Conservation (phyloP, 2,888 invertebrate species). For the Gymnosoma rotundatum region DNA sequence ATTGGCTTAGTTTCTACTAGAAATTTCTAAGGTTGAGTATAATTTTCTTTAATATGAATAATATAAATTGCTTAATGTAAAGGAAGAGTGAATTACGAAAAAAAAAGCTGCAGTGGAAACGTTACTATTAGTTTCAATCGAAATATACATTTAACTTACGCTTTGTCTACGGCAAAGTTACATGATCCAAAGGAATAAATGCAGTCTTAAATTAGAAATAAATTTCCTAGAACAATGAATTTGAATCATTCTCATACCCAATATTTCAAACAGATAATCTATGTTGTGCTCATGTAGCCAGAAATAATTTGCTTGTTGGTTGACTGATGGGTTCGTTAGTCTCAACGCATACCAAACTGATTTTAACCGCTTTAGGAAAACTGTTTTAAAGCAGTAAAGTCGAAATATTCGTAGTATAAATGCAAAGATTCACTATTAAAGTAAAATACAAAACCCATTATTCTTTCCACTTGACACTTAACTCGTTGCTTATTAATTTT, state of each 20-base stretch:
- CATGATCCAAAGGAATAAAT: too few relatives aligned
- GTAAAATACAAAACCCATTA: neutral
- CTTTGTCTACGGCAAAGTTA: too few relatives aligned
- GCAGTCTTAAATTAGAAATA: too few relatives aligned
- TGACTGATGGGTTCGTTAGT: slow-evolving; percentile 14
- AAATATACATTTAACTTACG: too few relatives aligned
- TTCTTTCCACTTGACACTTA: slow-evolving; percentile 31
- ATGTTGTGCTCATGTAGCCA: neutral
- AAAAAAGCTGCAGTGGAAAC: too few relatives aligned
- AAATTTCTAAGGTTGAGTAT: too few relatives aligned
- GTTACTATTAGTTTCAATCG: too few relatives aligned
- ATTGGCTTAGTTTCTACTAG: too few relatives aligned
- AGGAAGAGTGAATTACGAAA: too few relatives aligned
- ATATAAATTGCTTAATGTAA: too few relatives aligned
- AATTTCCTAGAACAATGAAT: neutral
- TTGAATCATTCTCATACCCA: slow-evolving; percentile 2
- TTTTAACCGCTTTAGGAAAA: slow-evolving; percentile 26
- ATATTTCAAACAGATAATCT: neutral
- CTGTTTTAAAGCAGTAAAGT: slow-evolving; percentile 4
- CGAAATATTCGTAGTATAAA: neutral
- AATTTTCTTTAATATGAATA: too few relatives aligned
- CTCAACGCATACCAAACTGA: neutral
- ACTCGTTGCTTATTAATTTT: slow-evolving; percentile 41
- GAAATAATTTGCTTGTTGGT: slow-evolving; percentile 23
- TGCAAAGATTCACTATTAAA: slow-evolving; percentile 22